phyloP scores from a whole-genome alignment of 1,140 invertebrate species.

The Leptinotarsa texana region DNA sequence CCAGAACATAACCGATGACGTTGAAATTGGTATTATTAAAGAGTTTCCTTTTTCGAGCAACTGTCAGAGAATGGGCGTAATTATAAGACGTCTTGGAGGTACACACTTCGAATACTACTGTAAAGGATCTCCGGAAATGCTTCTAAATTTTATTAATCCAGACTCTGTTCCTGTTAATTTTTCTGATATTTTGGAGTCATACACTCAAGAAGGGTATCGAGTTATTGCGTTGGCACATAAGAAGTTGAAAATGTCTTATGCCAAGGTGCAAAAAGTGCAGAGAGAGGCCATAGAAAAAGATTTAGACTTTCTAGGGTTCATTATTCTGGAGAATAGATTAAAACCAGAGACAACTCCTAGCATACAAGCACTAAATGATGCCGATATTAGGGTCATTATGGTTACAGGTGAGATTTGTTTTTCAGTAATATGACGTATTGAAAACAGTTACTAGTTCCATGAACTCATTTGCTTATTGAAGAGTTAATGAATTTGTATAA shows the following conservation, averaged over 20 bases:
- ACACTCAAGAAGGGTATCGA: conserved; percentile 85
- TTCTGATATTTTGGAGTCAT: conserved; percentile 70
- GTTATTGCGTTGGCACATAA: conserved; percentile 83
- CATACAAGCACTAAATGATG: conserved; percentile 79
- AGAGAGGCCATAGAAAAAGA: conserved; percentile 80
- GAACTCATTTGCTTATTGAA: too few relatives aligned
- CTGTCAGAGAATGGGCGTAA: conserved; percentile 89
- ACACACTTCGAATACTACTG: conserved; percentile 78
- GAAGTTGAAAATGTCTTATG: conserved; percentile 65
- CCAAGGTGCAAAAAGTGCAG: conserved; percentile 70
- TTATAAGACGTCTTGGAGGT: conserved; percentile 72
- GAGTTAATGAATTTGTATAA: neutral
- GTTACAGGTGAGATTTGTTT: conserved; percentile 75
- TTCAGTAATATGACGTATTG: neutral
- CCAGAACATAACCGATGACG: conserved; percentile 35
- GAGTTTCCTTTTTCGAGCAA: conserved; percentile 93
- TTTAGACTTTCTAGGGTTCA: conserved; percentile 84
- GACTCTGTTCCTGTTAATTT: conserved; percentile 72
- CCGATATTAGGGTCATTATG: conserved; percentile 91
- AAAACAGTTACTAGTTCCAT: too few relatives aligned
- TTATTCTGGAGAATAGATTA: conserved; percentile 90
- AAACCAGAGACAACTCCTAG: conserved; percentile 84
- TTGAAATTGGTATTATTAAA: conserved; percentile 79
- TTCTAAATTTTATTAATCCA: conserved; percentile 62
- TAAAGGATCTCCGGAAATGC: conserved; percentile 95